Base-by-base conservation (phyloP, 2,888 invertebrate genomes). In the Phlogophora meticulosa region DNA sequence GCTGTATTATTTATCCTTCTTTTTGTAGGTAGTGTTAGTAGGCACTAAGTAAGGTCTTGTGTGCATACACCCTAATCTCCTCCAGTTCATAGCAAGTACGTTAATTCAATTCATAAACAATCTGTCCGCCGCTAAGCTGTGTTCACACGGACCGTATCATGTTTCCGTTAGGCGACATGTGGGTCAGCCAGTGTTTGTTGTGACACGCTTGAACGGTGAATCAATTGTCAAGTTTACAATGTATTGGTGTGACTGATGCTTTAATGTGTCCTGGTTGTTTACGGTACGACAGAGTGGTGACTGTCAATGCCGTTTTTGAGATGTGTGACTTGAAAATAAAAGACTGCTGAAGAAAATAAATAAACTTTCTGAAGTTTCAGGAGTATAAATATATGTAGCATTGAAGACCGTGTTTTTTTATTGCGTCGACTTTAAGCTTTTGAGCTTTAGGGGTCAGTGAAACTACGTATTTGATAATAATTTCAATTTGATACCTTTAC, bases 181-280 rank as follows among this genome's bases (percentile, higher is more conserved):
- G 49, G 82, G 82, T 74, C 84, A 74, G 17, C 9, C 13, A 38
- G 45, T 72, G 72, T 80, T 75, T 83, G 64, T 83, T 72, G 62
- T 74, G 61, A 71, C 65, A 71, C 45, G 45, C 40, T 36, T 10
- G 42, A 13, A 63, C 70, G 51, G 46, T 49, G 66, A 71, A 74
- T 75, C 72, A 69, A 78, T 57, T 83, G 73, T 80, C 36, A 28
- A 0, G 20, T 17, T 62, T 20, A 63, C 53, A 61, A 58, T 78
- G 72, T 52, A 45, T 72, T 59, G 46, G 46, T 46, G 59, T 53
- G 32, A 59, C 71, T 53, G 28, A 76, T 53, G 59, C 36, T 20
- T 1, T 74, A 3, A 74, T 66, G 40, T 73, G 73, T 65, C 36
- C 22, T 15, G 4, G 9, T 40, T 34, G 38, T 52, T 48, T 53